Conservation (phyloP, 2,797 vertebrate species). For the Morelia viridis region DNA sequence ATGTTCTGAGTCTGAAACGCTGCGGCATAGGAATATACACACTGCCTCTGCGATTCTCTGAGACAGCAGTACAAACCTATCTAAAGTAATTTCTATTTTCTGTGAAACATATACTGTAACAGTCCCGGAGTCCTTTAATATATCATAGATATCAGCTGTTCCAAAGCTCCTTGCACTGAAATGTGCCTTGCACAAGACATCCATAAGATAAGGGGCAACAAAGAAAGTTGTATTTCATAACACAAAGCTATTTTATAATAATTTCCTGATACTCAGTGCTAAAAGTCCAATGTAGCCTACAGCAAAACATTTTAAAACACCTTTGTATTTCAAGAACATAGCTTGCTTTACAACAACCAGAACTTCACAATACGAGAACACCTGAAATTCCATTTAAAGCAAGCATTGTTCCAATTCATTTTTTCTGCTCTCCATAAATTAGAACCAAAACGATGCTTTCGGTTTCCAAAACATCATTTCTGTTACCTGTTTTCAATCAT, state of each 20-base stretch:
- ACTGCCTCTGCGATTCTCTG: constrained; percentile 51
- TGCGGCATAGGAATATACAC: constrained; percentile 56
- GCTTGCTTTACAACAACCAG: constrained; percentile 20
- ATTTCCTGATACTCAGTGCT: background rate
- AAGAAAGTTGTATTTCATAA: background rate
- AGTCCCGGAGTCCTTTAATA: background rate
- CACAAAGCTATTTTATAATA: background rate
- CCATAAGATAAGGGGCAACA: too few species aligned
- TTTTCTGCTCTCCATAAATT: background rate
- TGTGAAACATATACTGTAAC: constrained; percentile 24
- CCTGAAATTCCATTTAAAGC: constrained; percentile 7
- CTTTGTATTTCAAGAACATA: constrained; percentile 27
- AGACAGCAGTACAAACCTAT: constrained; percentile 49
- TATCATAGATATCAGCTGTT: constrained; percentile 15
- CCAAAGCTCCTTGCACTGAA: background rate
- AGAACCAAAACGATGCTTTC: background rate
- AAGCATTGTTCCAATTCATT: background rate
- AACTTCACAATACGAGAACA: constrained; percentile 17
- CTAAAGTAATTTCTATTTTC: constrained; percentile 45
- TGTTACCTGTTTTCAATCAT: background rate
- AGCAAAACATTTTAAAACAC: constrained; percentile 22
- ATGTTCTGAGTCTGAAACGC: constrained; percentile 44
- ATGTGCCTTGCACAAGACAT: background rate
- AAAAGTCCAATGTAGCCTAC: background rate
- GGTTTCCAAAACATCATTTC: background rate